phyloP scores from a whole-genome alignment of 1,140 invertebrate species.

The Temnothorax nylanderi region DNA sequence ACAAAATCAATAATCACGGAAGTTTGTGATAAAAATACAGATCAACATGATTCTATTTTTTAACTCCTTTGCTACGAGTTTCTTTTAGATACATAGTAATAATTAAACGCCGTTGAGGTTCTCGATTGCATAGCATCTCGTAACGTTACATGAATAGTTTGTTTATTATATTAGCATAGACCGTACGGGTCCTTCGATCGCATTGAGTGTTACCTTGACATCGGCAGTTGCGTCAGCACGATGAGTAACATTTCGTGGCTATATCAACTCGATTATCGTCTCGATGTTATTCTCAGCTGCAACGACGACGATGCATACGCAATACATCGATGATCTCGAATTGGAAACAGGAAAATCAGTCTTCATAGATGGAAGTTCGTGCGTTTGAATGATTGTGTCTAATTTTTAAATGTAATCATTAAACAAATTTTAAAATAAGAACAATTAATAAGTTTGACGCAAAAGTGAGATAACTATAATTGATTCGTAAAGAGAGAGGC shows the following conservation, averaged over 20 bases:
- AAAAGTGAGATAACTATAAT: neutral
- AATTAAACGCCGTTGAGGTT: neutral
- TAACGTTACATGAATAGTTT: slow-evolving; percentile 30
- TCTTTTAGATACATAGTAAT: neutral
- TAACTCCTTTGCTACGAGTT: neutral
- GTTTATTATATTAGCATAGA: slow-evolving; percentile 53
- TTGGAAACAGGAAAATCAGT: neutral
- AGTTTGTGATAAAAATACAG: neutral
- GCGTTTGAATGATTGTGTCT: neutral
- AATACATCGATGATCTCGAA: neutral
- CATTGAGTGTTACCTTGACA: slow-evolving; percentile 66
- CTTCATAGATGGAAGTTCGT: neutral
- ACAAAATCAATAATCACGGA: neutral
- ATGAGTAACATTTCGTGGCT: slow-evolving; percentile 56
- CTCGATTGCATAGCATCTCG: slow-evolving; percentile 5
- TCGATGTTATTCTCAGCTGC: slow-evolving; percentile 30
- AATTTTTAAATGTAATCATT: neutral
- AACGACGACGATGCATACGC: neutral
- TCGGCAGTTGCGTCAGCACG: slow-evolving; percentile 64
- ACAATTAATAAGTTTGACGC: neutral
- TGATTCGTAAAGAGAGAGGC: neutral
- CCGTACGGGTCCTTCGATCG: slow-evolving; percentile 56
- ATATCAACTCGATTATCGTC: slow-evolving; percentile 56
- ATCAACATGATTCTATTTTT: neutral
- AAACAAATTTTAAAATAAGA: neutral